Percentiles rank a stretch among this genome's conserved stretches.
Evolutionary conservation across 2,113 vertebrate genomes (phyloP).

Genomic region (Cyprinodon variegatus): DNA sequence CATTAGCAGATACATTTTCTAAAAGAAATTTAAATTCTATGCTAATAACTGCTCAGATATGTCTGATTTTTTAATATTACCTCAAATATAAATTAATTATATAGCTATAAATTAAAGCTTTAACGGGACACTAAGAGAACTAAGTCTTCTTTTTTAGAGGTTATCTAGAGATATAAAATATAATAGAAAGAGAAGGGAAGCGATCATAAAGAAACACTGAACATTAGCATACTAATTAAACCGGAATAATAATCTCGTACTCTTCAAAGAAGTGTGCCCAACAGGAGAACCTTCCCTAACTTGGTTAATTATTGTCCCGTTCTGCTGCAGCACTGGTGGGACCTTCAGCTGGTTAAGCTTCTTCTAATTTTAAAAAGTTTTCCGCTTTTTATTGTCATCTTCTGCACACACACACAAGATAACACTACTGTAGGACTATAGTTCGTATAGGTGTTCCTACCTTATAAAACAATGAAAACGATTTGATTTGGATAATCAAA

Average conservation of each 20-base stretch:
- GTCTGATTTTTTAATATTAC: constrained; percentile 67
- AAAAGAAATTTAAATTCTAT: constrained; percentile 1
- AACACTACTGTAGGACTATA: constrained; percentile 10
- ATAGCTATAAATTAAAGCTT: constrained; percentile 66
- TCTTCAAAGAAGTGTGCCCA: constrained; percentile 69
- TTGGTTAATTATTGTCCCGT: constrained; percentile 56
- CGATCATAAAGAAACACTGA: constrained; percentile 75
- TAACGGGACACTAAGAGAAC: constrained; percentile 58
- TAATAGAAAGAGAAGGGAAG: constrained; percentile 73
- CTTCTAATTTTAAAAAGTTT: constrained; percentile 9
- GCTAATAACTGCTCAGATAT: constrained; percentile 55
- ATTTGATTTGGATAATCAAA: no score
- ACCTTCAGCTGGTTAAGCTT: constrained; percentile 13
- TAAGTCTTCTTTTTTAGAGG: constrained; percentile 69
- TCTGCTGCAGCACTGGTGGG: constrained; percentile 23
- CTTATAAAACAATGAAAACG: no score
- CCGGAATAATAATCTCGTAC: constrained; percentile 60
- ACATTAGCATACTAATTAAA: constrained; percentile 84
- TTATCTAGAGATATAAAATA: constrained; percentile 79
- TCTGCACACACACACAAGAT: neutral
- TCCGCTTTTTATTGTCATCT: constrained; percentile 42
- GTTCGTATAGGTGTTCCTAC: constrained; percentile 49
- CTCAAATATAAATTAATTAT: constrained; percentile 73
- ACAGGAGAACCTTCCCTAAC: constrained; percentile 59
- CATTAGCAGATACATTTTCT: constrained; percentile 25